Evolutionary conservation across 2,888 invertebrate species (phyloP), one percentile per base, ranked within the genome.

Genomic region (Scaptomyza flava): DNA sequence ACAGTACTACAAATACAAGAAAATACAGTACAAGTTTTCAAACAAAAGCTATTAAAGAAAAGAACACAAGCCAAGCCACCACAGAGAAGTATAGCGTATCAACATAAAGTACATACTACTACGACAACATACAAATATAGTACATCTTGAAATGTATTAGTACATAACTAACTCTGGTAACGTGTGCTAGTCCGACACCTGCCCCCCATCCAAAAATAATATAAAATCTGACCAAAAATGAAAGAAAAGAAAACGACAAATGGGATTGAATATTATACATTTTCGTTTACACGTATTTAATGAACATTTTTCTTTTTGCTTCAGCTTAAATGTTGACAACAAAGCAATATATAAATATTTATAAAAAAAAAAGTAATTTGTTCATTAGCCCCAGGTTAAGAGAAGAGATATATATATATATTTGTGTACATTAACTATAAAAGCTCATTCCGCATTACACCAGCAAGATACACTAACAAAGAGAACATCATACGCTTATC

Each of bases 231-330:
- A 83, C 74, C 48, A 69, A 36, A 57, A 69, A 59, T 60, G 48
- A 43, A 68, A 58, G 72, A 77, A 48, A 59, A 68, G 61, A 62
- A 70, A 73, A 77, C 74, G 76, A 77, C 68, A 76, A 85, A 91
- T 92, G 91, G 91, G 91, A 92, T 91, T 92, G 91, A 91, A 92
- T 91, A 92, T 92, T 92, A 92, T 92, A 92, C 92, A 92, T 92
- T 92, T 92, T 92, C 92, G 92, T 92, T 91, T 92, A 92, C 92
- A 91, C 91, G 91, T 91, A 91, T 91, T 91, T 91, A 91, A 90
- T 90, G 91, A 91, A 91, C 91, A 91, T 80, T 89, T 87, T 89
- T 85, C 89, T 91, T 90, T 90, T 85, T 81, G 77, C 77, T 72
- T 68, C 64, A 72, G 74, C 67, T 74, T 74, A 43, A 66, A 53